A percentile compares a stretch with the other conserved stretches of the same genome.
phyloP scores from a whole-genome alignment of 2,113 vertebrate genomes.

The Anolis sagrei region DNA sequence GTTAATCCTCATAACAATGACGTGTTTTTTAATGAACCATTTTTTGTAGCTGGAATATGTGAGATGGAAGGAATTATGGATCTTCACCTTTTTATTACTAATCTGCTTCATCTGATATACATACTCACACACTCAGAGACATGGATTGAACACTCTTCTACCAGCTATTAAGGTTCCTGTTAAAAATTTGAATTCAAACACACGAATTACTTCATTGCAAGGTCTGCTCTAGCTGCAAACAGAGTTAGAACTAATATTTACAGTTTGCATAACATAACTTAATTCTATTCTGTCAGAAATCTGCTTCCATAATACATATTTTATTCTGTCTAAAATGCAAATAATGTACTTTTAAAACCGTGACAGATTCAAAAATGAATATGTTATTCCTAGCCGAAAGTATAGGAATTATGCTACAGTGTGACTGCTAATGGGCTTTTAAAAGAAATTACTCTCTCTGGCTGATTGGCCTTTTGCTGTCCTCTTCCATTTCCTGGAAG shows the following conservation, averaged over 20 bases:
- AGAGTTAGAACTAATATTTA: conserved; percentile 25
- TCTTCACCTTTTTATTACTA: background rate
- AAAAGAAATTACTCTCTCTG: conserved; percentile 20
- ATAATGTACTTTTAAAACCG: conserved; percentile 2
- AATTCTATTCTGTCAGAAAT: conserved; percentile 1
- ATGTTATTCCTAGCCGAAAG: background rate
- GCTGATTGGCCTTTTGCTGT: conserved; percentile 53
- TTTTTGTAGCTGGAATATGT: background rate
- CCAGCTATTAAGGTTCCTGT: background rate
- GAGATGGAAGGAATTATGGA: background rate
- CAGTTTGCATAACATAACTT: conserved; percentile 5
- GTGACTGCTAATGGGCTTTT: conserved; percentile 40
- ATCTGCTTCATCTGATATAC: background rate
- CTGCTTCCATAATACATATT: background rate
- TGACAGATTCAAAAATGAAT: conserved; percentile 33
- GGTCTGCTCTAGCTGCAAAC: conserved; percentile 19
- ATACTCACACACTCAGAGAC: background rate
- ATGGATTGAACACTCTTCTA: background rate
- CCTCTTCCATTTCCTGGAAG: conserved; percentile 63
- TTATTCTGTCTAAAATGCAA: background rate
- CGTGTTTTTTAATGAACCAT: background rate
- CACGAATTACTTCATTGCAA: background rate
- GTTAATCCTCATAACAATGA: background rate
- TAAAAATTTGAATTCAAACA: background rate
- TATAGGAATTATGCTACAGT: conserved; percentile 22